Evolutionary conservation across 2,113 vertebrate species (phyloP), one percentile per base, ranked within the genome.

Genomic region (Nerophis ophidion): DNA sequence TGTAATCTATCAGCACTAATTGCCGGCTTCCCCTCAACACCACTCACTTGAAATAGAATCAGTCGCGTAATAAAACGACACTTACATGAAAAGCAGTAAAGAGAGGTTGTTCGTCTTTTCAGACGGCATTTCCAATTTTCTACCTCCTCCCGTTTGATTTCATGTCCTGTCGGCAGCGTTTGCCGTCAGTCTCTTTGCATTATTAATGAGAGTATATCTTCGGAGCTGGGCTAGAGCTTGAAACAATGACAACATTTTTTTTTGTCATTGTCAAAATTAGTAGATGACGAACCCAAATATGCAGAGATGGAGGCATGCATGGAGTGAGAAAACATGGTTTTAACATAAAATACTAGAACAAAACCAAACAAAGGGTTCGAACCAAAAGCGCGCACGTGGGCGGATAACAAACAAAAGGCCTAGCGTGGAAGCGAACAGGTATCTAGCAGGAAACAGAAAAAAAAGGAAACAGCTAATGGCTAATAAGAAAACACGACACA

Each of bases 1-100:
- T 82, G 49, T 71, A 61, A 80, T 84, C 47, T 61, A 79, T 71
- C 72, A 53, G 33, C 26, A 1, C 50, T 75, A 75, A 77, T 75
- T 65, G 54, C 71, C 61, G 44, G 50, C 66, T 70, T 76, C 57
- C 63, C 55, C 35, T 77, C 60, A 46, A 14, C 16, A 53, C 47
- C 44, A 51, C 38, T 48, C 19, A 53, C n/a, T 6, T n/a, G 38
- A n/a, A 45, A 10, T 15, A 5, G 55, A 67, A 63, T 66, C 17
- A 19, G 51, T 15, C 64, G 26, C 15, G 13, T 5, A 58, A 38
- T 48, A 40, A 66, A 70, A 51, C 52, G 51, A 19, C 19, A 14
- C 45, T 55, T 6, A 4, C 1, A 42, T 15, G 53, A 66, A 62
- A 74, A 38, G 33, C 14, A 26, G 16, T 19, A 26, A 17, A 6